Percentiles rank a stretch among this genome's conserved stretches.
Conservation (phyloP, 2,797 vertebrate species). For the Melanotaenia maccullochi region DNA sequence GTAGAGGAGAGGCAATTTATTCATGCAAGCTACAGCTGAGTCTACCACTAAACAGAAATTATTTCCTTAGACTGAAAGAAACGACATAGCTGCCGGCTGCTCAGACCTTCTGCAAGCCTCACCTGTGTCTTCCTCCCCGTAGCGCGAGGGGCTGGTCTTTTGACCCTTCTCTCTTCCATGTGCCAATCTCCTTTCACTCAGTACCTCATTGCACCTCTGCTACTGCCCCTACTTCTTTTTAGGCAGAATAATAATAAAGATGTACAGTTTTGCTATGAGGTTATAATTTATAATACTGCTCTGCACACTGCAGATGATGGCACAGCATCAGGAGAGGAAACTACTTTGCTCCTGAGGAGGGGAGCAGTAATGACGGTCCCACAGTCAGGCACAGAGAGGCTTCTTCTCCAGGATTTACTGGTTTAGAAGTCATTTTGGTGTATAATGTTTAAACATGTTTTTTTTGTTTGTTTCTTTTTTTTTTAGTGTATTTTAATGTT, state of each 20-base stretch:
- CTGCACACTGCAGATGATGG: neutral
- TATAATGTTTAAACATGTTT: too few species aligned
- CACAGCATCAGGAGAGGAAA: neutral
- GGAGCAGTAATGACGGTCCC: neutral
- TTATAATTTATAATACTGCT: neutral
- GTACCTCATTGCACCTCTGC: too few species aligned
- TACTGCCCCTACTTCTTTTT: neutral
- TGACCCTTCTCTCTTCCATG: too few species aligned
- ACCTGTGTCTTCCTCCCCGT: too few species aligned
- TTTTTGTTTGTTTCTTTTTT: too few species aligned
- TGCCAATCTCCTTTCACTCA: too few species aligned
- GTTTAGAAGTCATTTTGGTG: too few species aligned
- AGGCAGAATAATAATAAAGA: neutral
- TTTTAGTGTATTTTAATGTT: too few species aligned
- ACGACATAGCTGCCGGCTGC: neutral
- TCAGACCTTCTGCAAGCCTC: neutral
- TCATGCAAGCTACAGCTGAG: neutral
- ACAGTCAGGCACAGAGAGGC: neutral
- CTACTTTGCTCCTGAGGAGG: too few species aligned
- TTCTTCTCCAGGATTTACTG: too few species aligned
- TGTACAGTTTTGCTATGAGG: neutral
- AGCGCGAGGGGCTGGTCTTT: too few species aligned
- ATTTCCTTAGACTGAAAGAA: neutral
- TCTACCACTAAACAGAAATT: neutral
- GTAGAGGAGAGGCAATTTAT: neutral